Evolutionary conservation across 2,888 invertebrate genomes (phyloP).

Genomic region (Ochlodes sylvanus): DNA sequence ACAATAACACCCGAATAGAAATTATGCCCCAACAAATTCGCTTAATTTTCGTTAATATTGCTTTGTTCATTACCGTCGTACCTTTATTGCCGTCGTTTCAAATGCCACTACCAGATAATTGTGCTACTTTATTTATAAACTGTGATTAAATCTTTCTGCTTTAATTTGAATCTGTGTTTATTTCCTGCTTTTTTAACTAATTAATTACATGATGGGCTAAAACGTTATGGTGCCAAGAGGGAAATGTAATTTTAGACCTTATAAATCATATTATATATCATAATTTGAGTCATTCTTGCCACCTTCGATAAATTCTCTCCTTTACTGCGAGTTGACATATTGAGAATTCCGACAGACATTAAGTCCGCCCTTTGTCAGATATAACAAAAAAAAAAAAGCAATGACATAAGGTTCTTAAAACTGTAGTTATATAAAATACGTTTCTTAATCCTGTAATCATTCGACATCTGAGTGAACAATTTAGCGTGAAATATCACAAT

Average conservation of each 20-base stretch:
- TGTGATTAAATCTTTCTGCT: conserved; percentile 44
- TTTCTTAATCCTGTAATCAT: background rate
- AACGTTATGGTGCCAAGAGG: background rate
- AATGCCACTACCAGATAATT: conserved; percentile 61
- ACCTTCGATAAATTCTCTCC: no score
- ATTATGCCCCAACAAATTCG: conserved; percentile 62
- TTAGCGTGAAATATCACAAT: conserved; percentile 3
- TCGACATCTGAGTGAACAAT: background rate
- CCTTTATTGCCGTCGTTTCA: conserved; percentile 59
- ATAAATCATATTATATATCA: no score
- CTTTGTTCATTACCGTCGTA: conserved; percentile 59
- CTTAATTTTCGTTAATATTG: conserved; percentile 63
- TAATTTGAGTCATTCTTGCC: no score
- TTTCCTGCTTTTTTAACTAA: conserved; percentile 17
- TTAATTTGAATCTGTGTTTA: conserved; percentile 24
- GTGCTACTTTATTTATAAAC: conserved; percentile 56
- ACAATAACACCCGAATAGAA: conserved; percentile 63
- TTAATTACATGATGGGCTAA: background rate
- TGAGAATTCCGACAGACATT: no score
- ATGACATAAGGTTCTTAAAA: background rate
- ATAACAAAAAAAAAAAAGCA: background rate
- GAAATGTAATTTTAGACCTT: background rate
- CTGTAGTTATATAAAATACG: conserved; percentile 6
- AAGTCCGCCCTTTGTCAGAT: no score
- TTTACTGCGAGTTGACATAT: no score